phyloP scores from a whole-genome alignment of 1,140 invertebrate species.

The Aphelenchoides fujianensis region DNA sequence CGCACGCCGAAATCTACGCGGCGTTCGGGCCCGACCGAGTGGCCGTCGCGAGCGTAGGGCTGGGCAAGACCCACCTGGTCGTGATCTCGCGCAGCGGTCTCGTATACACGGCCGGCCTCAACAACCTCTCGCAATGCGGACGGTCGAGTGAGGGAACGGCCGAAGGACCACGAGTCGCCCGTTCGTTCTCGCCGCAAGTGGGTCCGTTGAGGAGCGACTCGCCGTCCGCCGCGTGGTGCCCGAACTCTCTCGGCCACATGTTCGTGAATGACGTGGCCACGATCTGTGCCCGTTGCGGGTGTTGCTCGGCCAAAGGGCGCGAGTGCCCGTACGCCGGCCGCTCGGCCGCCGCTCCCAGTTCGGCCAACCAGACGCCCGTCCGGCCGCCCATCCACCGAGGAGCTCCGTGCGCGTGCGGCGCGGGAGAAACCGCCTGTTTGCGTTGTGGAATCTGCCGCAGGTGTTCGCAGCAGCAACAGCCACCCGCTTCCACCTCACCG shows the following conservation, averaged over 20 bases:
- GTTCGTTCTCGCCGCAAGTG: neutral
- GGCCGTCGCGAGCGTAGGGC: conserved; percentile 76
- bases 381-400: no score
- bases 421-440: no score
- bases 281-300: conserved; percentile 50
- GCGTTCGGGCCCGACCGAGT: conserved; percentile 73
- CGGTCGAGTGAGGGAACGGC: no score
- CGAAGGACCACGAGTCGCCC: no score
- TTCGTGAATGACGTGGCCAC: conserved; percentile 56
- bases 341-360: no score
- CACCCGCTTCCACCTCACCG: no score
- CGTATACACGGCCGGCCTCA: conserved; percentile 91
- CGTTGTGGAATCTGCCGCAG: no score
- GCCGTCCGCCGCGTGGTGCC: conserved; percentile 7
- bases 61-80: conserved; percentile 91
- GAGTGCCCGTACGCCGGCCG: conserved; percentile 33
- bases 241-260: conserved; percentile 25
- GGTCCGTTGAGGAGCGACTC: neutral
- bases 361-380: no score
- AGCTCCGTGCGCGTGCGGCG: no score
- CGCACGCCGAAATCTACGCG: conserved; percentile 37
- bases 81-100: conserved; percentile 81
- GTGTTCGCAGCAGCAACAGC: no score
- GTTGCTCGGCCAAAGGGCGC: conserved; percentile 48
- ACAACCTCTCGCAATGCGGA: conserved; percentile 96